A percentile compares a stretch with the other conserved stretches of the same genome.
phyloP scores from a whole-genome alignment of 2,888 invertebrate genomes.

The Zhuqinia jingwanae region DNA sequence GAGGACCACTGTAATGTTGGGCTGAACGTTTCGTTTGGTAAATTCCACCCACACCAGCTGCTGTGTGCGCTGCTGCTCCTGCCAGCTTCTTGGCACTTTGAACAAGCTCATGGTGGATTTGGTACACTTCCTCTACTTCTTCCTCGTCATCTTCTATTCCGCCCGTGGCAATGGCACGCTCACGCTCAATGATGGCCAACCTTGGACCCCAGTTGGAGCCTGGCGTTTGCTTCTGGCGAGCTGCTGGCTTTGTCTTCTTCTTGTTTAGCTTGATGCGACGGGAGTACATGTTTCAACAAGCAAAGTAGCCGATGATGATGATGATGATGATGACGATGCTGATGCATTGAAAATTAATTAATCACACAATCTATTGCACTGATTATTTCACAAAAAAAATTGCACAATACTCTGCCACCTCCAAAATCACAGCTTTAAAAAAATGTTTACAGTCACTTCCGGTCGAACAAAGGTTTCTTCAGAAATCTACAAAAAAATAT shows the following conservation, averaged over 20 bases:
- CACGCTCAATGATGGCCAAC: conserved; percentile 75
- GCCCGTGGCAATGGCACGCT: conserved; percentile 64
- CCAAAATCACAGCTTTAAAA: background rate
- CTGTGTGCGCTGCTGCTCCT: background rate
- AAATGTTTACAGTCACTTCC: conserved; percentile 12
- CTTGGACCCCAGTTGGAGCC: conserved; percentile 78
- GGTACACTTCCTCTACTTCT: conserved; percentile 60
- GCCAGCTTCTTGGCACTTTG: conserved; percentile 35
- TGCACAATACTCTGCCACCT: background rate
- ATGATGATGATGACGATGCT: background rate
- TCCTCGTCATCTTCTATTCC: conserved; percentile 49
- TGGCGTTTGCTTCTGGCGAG: conserved; percentile 50
- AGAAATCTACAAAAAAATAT: conserved; percentile 36
- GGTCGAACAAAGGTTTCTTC: background rate
- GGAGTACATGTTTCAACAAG: conserved; percentile 74
- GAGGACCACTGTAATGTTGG: background rate
- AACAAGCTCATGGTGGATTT: conserved; percentile 49
- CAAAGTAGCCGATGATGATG: background rate
- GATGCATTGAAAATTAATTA: conserved; percentile 29
- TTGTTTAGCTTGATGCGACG: conserved; percentile 75
- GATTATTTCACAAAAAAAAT: background rate
- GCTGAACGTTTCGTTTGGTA: no score
- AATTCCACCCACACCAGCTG: no score
- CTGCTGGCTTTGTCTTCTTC: conserved; percentile 70
- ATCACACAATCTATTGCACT: background rate